These are phyloP conservation scores for Drosophila sordidula DNA, from an alignment of 2,888 invertebrate species.

Conservation along the genomic window DNA sequence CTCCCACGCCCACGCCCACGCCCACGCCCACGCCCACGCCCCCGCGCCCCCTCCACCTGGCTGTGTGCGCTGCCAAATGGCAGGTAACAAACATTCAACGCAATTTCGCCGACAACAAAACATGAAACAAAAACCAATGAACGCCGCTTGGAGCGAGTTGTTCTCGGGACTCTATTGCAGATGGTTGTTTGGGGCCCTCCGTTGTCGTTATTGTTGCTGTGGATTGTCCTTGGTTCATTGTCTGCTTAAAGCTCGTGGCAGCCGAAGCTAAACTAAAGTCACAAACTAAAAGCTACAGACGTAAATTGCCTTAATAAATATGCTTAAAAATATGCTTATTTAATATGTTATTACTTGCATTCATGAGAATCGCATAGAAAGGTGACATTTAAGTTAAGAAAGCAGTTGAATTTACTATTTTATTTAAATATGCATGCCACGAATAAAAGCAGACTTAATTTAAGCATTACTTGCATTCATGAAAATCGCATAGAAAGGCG, in stretches of 20 bases:
- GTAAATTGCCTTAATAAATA: neutral
- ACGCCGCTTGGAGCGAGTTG: conserved; percentile 14
- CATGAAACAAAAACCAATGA: conserved; percentile 57
- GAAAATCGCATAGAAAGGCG: conserved; percentile 8
- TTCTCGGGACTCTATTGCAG: conserved; percentile 31
- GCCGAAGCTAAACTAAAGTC: conserved; percentile 1
- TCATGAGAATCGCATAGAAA: no score
- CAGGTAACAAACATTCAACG: conserved; percentile 76
- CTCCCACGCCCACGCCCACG: neutral
- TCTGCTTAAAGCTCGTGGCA: conserved; percentile 38
- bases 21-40: neutral
- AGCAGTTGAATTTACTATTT: no score
- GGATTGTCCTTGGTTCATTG: conserved; percentile 33
- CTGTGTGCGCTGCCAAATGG: conserved; percentile 67
- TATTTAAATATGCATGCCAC: no score
- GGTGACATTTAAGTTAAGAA: no score
- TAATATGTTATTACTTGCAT: no score
- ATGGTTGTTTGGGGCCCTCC: conserved; percentile 3
- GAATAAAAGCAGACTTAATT: neutral
- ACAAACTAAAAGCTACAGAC: neutral
- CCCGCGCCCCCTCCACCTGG: neutral
- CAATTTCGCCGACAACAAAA: conserved; percentile 73
- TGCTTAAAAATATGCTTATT: no score
- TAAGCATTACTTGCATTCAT: neutral
- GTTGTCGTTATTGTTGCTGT: conserved; percentile 14